phyloP scores from a whole-genome alignment of 2,888 invertebrate genomes.

The Drosophila histrio region DNA sequence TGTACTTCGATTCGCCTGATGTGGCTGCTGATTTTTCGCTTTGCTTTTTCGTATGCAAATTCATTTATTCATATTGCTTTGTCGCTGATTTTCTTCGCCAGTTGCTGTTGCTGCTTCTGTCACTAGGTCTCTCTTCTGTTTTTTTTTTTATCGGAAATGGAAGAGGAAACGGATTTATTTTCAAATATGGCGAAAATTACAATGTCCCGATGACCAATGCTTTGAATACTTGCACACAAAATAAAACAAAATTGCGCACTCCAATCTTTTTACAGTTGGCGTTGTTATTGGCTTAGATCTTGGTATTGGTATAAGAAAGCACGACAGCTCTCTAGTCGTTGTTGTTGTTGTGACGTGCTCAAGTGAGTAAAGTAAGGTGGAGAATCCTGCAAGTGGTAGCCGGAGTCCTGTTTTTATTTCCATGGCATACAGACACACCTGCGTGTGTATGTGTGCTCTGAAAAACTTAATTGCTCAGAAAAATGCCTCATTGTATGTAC shows the following conservation, averaged over 20 bases:
- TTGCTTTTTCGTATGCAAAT: constrained; percentile 60
- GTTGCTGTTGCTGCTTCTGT: constrained; percentile 33
- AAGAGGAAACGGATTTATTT: constrained; percentile 33
- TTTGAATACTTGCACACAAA: constrained; percentile 1
- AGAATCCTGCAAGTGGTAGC: constrained; percentile 64
- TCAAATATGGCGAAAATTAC: constrained; percentile 45
- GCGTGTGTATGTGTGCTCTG: constrained; percentile 44
- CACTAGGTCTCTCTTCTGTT: constrained; percentile 14
- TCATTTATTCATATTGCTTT: constrained; percentile 58
- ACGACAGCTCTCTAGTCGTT: constrained; percentile 6
- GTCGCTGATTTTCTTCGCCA: constrained; percentile 49
- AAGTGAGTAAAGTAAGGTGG: constrained; percentile 19
- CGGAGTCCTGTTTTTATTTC: constrained; percentile 36
- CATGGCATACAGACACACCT: neutral
- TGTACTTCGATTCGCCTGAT: constrained; percentile 45
- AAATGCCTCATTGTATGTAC: constrained; percentile 23
- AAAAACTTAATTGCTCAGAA: constrained; percentile 54
- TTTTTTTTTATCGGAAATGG: constrained; percentile 30
- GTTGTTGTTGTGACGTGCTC: constrained; percentile 15
- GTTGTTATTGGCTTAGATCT: constrained; percentile 4
- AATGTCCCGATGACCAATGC: constrained; percentile 11
- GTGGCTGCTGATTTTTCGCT: constrained; percentile 55
- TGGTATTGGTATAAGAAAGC: constrained; percentile 22
- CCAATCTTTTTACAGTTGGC: neutral
- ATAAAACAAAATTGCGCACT: constrained; percentile 3